Conservation (phyloP, 1,140 invertebrate genomes). For the Magallana angulata region DNA sequence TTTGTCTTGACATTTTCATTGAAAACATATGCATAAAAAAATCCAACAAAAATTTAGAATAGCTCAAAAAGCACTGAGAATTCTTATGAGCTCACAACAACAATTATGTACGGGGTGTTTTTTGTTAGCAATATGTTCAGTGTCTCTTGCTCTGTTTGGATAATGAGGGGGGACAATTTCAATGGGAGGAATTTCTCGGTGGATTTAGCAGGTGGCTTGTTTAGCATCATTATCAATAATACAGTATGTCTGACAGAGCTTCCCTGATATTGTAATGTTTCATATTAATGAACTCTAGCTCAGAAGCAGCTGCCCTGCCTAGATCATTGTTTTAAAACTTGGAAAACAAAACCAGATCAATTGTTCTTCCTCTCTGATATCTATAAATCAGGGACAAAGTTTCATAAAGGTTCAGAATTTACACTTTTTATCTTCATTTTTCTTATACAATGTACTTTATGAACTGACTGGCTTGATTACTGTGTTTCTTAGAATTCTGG, state of each 20-base stretch:
- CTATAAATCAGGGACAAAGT: too few species aligned
- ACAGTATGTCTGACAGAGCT: background rate
- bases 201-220: slow-evolving; percentile 21
- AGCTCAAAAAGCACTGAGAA: background rate
- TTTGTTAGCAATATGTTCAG: slow-evolving; percentile 24
- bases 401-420: too few species aligned
- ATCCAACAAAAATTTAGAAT: background rate
- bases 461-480: too few species aligned
- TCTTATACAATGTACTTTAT: too few species aligned
- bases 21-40: slow-evolving; percentile 31
- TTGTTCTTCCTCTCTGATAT: background rate
- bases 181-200: background rate
- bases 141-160: background rate
- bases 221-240: background rate
- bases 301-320: background rate
- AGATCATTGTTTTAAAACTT: slow-evolving; percentile 24
- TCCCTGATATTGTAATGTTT: background rate
- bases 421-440: too few species aligned
- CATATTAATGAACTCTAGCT: background rate
- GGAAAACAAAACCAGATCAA: background rate
- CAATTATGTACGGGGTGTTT: slow-evolving; percentile 3
- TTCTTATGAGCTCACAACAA: background rate
- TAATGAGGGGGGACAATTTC: background rate
- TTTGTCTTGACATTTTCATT: background rate
- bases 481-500: too few species aligned